A percentile compares a stretch with the other conserved stretches of the same genome.
Conservation (phyloP, 2,113 vertebrate species). For the Alaudala cheleensis region DNA sequence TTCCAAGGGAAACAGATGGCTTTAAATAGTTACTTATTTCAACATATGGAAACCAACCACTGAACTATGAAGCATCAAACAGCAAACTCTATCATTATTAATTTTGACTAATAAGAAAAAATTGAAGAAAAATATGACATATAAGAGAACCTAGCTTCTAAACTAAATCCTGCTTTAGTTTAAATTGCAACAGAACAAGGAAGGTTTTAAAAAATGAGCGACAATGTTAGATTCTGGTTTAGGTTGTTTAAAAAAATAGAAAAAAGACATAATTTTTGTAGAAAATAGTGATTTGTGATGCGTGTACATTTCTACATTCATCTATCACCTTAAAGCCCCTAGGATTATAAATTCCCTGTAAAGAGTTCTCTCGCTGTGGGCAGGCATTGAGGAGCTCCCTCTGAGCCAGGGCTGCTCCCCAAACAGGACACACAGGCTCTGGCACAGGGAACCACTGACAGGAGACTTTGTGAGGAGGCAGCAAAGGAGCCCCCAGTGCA, state of each 20-base stretch:
- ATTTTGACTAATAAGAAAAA: background rate
- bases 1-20: slow-evolving; percentile 25
- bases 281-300: background rate
- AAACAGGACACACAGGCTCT: background rate
- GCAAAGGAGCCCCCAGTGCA: background rate
- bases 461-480: background rate
- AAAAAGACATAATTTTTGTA: fast-evolving
- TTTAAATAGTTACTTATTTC: slow-evolving; percentile 18
- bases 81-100: background rate
- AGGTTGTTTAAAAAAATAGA: background rate
- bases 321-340: background rate
- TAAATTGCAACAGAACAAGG: background rate
- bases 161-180: background rate
- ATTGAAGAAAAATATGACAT: background rate
- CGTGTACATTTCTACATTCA: background rate
- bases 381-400: background rate
- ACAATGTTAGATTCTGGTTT: background rate
- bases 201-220: background rate
- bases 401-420: background rate
- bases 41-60: slow-evolving; percentile 20
- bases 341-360: background rate
- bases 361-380: background rate
- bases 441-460: background rate
- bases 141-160: background rate
- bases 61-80: slow-evolving; percentile 7